Evolutionary conservation across 2,113 vertebrate genomes (phyloP).

Genomic region (Tringa solitaria): DNA sequence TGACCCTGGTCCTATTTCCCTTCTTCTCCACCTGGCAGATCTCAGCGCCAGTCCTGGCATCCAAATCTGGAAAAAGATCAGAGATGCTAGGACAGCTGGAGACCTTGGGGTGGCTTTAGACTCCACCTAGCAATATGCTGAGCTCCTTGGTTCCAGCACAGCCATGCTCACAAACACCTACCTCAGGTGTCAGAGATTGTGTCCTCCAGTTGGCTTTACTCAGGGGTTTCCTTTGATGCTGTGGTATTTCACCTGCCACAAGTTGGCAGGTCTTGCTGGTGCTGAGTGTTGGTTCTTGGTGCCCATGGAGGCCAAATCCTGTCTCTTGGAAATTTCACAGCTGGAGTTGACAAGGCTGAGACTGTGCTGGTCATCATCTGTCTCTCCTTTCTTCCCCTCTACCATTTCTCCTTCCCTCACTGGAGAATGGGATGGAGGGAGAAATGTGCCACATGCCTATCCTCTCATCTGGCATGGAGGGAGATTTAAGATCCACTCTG

Average conservation of each 20-base stretch:
- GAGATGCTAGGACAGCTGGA: not conserved
- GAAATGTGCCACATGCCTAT: not conserved
- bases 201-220: not conserved
- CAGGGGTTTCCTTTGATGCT: not conserved
- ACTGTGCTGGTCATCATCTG: not conserved
- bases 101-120: not conserved
- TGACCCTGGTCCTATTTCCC: not conserved
- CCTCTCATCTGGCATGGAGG: not conserved
- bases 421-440: not conserved
- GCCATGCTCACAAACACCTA: not conserved
- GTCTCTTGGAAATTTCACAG: not conserved
- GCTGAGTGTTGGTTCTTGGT: not conserved
- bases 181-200: not conserved
- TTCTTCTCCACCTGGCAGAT: not conserved
- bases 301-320: not conserved
- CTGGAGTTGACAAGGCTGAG: not conserved
- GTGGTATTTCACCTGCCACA: not conserved
- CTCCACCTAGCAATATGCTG: not conserved
- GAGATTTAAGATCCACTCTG: not conserved
- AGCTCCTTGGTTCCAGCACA: not conserved
- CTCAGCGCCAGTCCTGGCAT: not conserved
- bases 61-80: not conserved
- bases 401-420: not conserved
- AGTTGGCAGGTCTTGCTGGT: not conserved
- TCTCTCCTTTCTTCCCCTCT: not conserved